Base-by-base conservation (phyloP, 1,140 invertebrate species). In the Neodiprion lecontei region DNA sequence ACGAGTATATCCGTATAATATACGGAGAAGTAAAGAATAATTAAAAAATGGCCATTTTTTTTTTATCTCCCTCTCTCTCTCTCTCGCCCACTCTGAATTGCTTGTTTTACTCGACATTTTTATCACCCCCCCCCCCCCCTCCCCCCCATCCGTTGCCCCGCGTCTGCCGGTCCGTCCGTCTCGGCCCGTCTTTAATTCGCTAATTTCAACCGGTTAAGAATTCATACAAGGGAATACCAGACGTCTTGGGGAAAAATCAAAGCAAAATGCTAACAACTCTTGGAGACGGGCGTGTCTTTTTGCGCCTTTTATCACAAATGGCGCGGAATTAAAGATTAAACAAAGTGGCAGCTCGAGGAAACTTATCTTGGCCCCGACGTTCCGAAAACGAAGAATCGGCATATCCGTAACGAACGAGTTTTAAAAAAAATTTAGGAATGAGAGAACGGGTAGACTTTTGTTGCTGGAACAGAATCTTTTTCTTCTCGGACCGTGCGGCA, bases 191-290 rank as follows among this genome's bases (percentile, higher is more conserved):
- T 87, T 88, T 88, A 88, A 88, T 88, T 88, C 86, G 85, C 82
- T 88, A 87, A 88, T 88, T 88, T 88, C 80, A 82, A 82, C 80
- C 80, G 77, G 80, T 89, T 87, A 88, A 88, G 84, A 87, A 89
- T 88, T 88, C 85, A 88, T 86, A 83, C 80, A 80, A 81, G 80
- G 83, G 82, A 86, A 86, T 80, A 80, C 82, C 74, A 82, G 81
- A 86, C 79, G 80, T 84, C 84, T 84, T 80, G 83, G 53, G 84
- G 87, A 89, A 89, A 88, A 88, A 88, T 87, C 87, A 89, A 88
- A 89, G 86, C 81, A 79, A 84, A 85, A 81, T 83, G 82, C 80
- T 79, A 83, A 85, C 82, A 80, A 84, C 79, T 79, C 53, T 61
- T 61, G 53, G 53, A 61, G 75, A 75, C 77, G 71, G 74, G 71